A percentile compares a stretch with the other conserved stretches of the same genome.
These are phyloP conservation scores for Euura saliciscinereae DNA, from an alignment of 1,140 invertebrate species.

Conservation along the genomic window DNA sequence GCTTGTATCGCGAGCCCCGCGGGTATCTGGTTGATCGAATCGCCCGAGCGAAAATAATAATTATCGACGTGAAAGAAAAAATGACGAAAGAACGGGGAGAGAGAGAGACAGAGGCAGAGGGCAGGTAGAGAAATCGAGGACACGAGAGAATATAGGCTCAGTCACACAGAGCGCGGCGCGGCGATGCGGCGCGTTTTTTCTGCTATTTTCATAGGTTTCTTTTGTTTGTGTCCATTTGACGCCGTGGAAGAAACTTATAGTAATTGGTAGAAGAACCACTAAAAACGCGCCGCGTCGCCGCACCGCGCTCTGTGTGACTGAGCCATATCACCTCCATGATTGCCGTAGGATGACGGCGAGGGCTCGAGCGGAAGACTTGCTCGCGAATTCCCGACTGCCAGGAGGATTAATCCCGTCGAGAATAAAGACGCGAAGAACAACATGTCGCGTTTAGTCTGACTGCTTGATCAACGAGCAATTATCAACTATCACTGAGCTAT, in stretches of 20 bases:
- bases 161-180: too few relatives aligned
- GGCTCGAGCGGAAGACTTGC: constrained; percentile 42
- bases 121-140: constrained; percentile 8
- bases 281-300: too few relatives aligned
- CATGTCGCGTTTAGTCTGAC: not conserved
- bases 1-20: too few relatives aligned
- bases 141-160: constrained; percentile 36
- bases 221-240: too few relatives aligned
- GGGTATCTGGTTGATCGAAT: too few relatives aligned
- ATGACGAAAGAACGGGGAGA: not conserved
- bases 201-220: too few relatives aligned
- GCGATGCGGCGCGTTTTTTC: too few relatives aligned
- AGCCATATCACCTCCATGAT: constrained; percentile 58
- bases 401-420: constrained; percentile 34
- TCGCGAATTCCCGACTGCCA: constrained; percentile 48
- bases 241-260: too few relatives aligned
- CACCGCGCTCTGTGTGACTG: too few relatives aligned
- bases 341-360: constrained; percentile 52
- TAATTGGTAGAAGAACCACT: too few relatives aligned
- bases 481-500: not conserved
- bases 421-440: constrained; percentile 25
- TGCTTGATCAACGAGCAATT: not conserved
- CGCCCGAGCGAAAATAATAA: not conserved
- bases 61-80: not conserved
- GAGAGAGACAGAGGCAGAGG: not conserved